Evolutionary conservation across 2,888 invertebrate genomes (phyloP), one percentile per base, ranked within the genome.

Genomic region (Troides oblongomaculatus): DNA sequence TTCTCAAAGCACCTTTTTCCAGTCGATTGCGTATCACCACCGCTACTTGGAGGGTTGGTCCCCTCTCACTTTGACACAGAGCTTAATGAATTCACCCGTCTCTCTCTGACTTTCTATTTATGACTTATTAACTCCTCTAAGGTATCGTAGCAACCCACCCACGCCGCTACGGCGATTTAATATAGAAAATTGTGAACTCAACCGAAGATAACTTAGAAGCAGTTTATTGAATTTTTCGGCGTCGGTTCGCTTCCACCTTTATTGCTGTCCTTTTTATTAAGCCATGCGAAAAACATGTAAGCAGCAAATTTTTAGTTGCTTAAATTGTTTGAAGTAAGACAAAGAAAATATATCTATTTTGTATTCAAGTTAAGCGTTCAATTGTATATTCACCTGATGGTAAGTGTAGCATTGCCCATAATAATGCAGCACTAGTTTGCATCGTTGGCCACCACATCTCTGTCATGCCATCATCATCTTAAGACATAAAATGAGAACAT

Each of bases 41-140:
- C 84, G 79, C 81, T 83, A 89, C 89, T 88, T 87, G 89, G 87
- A 87, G 39, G 77, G 74, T 74, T 68, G 74, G 56, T 72, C 80
- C 79, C 70, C 74, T 87, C 86, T 79, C 82, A 78, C 74, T 87
- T 79, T 56, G 69, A 73, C 83, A 70, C 75, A 77, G 70, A 70
- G 70, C 68, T 50, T 74, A 70, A 61, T 74, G 68, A 73, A 76
- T 84, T 74, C 68, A 75, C 72, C 80, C 75, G 65, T 88, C 86
- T 77, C 88, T 74, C 75, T 90, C 78, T 72, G 78, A 71, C 85
- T 77, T 77, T 79, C 87, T 87, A 88, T 91, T 92, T 90, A 90
- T 92, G 92, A 92, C 92, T 92, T 92, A 92, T 92, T 92, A 92
- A 90, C 91, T 90, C 83, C 89, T 90, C 86, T 85, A 78, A 89